Base-by-base conservation (phyloP, 2,113 vertebrate species). In the Anser cygnoides region DNA sequence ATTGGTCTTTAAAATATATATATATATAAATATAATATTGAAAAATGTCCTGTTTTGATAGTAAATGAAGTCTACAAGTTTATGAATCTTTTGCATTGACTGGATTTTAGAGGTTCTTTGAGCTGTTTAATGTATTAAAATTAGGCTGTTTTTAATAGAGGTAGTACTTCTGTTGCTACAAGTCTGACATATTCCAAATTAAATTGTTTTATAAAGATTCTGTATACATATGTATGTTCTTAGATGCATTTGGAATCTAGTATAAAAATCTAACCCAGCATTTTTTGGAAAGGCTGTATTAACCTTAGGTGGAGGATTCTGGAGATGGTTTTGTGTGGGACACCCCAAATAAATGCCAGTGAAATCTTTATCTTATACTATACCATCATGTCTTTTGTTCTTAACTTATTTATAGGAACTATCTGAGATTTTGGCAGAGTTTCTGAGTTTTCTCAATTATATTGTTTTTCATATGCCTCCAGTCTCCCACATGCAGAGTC, bases 401-500 rank as follows among this genome's bases (percentile, higher is more conserved):
- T 79, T 46, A 93, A 90, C 11, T 71, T 79, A 74, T 96, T 94
- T 92, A 90, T 80, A 83, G 67, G 55, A 88, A 33, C 37, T 67
- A 71, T 66, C 52, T 95, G 76, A 93, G 62, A 87, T 90, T 81
- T 73, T 94, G 83, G 88, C 84, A 89, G 28, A 49, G 87, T 28
- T 84, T 94, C 63, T 85, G n/a, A 0, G 1, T 4, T 84, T 94
- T 95, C 33, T 2, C 57, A 95, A 89, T 73, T 44, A 33, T 84
- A 75, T 75, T 89, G 67, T 71, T 96, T 96, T 93, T 94, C 70
- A 84, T 95, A 73, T 89, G 80, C 35, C 73, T 93, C 12, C 62
- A 84, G 92, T 95, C 91, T 96, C 87, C 94, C 81, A 92, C 81
- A 89, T 95, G 57, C 46, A 86, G 65, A 71, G 35, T 80, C 37